phyloP scores from a whole-genome alignment of 2,888 invertebrate genomes.

The Platycheirus rosarum region DNA sequence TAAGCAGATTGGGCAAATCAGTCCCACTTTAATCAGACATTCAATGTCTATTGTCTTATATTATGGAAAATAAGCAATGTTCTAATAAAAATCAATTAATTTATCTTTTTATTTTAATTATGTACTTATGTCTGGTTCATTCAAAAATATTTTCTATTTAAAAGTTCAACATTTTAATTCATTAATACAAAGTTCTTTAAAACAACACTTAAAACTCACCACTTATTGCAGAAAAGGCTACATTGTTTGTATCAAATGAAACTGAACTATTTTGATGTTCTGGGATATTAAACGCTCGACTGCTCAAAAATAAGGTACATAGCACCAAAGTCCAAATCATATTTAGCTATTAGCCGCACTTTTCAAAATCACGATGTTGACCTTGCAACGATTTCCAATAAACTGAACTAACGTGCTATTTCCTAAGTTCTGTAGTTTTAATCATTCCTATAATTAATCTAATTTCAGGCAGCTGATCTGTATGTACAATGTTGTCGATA shows the following conservation, averaged over 20 bases:
- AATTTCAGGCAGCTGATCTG: neutral
- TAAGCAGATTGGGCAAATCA: too few relatives aligned
- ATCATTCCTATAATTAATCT: neutral
- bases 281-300: constrained; percentile 75
- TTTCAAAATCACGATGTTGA: neutral
- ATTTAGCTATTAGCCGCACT: neutral
- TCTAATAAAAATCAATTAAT: too few relatives aligned
- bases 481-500: neutral
- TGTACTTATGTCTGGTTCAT: too few relatives aligned
- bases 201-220: too few relatives aligned
- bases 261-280: constrained; percentile 42
- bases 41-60: too few relatives aligned
- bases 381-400: neutral
- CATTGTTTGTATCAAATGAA: constrained; percentile 74
- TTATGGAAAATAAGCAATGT: too few relatives aligned
- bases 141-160: too few relatives aligned
- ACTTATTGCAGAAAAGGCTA: constrained; percentile 76
- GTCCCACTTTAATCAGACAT: too few relatives aligned
- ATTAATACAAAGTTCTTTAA: too few relatives aligned
- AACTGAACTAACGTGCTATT: too few relatives aligned
- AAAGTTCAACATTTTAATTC: too few relatives aligned
- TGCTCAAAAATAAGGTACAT: constrained; percentile 60
- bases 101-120: too few relatives aligned
- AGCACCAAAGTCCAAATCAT: constrained; percentile 66
- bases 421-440: neutral